Evolutionary conservation across 2,113 vertebrate species (phyloP).

Genomic region (Antennarius striatus): DNA sequence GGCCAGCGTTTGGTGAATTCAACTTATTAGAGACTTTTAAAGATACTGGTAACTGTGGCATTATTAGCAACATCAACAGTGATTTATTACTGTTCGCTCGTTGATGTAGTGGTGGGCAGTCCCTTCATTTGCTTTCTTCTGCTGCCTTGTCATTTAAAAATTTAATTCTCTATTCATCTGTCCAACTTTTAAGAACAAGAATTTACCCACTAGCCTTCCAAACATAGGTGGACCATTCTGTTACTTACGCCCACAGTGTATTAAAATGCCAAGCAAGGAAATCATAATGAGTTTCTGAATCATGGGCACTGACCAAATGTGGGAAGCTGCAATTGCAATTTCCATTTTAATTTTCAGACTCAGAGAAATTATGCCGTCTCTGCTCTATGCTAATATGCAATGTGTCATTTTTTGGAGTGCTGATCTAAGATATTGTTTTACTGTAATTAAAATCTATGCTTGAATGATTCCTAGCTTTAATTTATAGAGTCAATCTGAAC

Average conservation of each 20-base stretch:
- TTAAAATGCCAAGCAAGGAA: slow-evolving; percentile 72
- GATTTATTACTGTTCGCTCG: slow-evolving; percentile 33
- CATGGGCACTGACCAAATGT: slow-evolving; percentile 55
- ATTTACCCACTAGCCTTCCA: slow-evolving; percentile 58
- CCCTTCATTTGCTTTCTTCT: slow-evolving; percentile 36
- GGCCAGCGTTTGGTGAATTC: slow-evolving; percentile 17
- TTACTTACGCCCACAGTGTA: slow-evolving; percentile 65
- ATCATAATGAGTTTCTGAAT: slow-evolving; percentile 74
- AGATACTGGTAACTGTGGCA: slow-evolving; percentile 10
- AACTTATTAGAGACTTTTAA: slow-evolving; percentile 2
- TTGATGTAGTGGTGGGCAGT: slow-evolving; percentile 1
- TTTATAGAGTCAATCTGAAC: slow-evolving; percentile 53
- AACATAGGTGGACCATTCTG: slow-evolving; percentile 53
- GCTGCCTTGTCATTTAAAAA: slow-evolving; percentile 38
- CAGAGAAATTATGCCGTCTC: slow-evolving; percentile 44
- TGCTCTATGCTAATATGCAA: slow-evolving; percentile 34
- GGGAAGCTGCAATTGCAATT: slow-evolving; percentile 56
- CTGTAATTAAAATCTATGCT: slow-evolving; percentile 63
- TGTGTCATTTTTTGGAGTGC: slow-evolving; percentile 18
- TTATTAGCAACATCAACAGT: slow-evolving; percentile 25
- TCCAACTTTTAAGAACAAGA: slow-evolving; percentile 41
- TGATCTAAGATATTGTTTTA: slow-evolving; percentile 65
- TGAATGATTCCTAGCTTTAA: slow-evolving; percentile 55
- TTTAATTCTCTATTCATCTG: slow-evolving; percentile 22
- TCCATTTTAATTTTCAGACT: slow-evolving; percentile 60